Base-by-base conservation (phyloP, 2,888 invertebrate species). In the Andrena bucephala region DNA sequence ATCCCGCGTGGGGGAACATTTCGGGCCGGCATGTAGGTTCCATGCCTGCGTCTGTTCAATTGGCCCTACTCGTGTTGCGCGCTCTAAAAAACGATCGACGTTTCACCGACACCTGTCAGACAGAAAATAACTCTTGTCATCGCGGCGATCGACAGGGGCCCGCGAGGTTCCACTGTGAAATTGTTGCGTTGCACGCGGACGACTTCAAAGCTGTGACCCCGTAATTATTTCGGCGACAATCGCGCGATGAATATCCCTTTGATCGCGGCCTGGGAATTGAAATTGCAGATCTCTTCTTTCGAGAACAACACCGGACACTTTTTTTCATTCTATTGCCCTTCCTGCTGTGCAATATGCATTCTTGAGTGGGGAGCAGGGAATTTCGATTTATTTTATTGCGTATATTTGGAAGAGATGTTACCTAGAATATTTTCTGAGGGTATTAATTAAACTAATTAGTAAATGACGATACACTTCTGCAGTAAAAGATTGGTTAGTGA, bases 101-200 rank as follows among this genome's bases (percentile, higher is more conserved):
- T 84, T 86, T 78, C 71, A 78, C 81, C 87, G 87, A 87, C 82
- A 86, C 87, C 87, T 87, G 87, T 87, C 87, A 87, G 83, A 82
- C 74, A 65, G 84, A 81, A 87, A 87, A 86, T 86, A 87, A 87
- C 86, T 87, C 77, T 87, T 86, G 88, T 87, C 87, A 87, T 87
- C 86, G 84, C 67, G 75, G 68, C 79, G 85, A 83, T 87, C 76
- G 82, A 77, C 87, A 27, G 69, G 60, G 42, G 52, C 52, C 54
- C 68, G 52, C 73, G 69, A 57, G 10, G 50, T 54, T 50, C 65
- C 65, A 77, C 77, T 54, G 78, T 48, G 31, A 68, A 81, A 81
- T 75, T 66, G 81, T 83, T 72, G 62, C 63, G 60, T 29, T 69
- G 20, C 50, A 57, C 59, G 54, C n/a, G 54, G 31, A 20, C 42